Base-by-base conservation (phyloP, 2,888 invertebrate genomes). In the Lasioglossum malachurum region DNA sequence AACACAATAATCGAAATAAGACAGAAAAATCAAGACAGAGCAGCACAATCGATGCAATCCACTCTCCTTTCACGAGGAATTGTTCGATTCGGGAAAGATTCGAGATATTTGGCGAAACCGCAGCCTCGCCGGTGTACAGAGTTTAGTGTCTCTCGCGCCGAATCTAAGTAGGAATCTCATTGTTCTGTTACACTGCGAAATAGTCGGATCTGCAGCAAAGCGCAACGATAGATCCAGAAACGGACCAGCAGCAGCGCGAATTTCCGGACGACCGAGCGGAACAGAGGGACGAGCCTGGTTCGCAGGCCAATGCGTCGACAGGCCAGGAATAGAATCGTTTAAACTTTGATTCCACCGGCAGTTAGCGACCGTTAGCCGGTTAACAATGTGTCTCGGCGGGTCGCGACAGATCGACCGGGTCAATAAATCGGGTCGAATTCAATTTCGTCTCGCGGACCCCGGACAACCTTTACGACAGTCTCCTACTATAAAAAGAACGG, bases 391-490 rank as follows among this genome's bases (percentile, higher is more conserved):
- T 7, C 90, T 83, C 87, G 89, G 83, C 67, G 82, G 89, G 84
- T 90, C 89, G 82, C 71, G 83, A 64, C 84, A 64, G 87, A 82
- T 82, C 82, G 60, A 41, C 23, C 57, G 79, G 84, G 87, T 91
- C 86, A 91, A 91, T 64, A 84, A 88, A 86, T 88, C 86, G 83
- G 91, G 87, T 86, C 88, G 80, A 88, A 91, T 91, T 86, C 67
- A 91, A 90, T 88, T 89, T 88, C 84, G 77, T 69, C 78, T 27
- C 49, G 57, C 72, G 74, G 44, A 41, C 44, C 31, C 23, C 12
- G 19, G 14, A 12, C 27, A 44, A 44, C 44, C 44, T 44, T 44
- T 44, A 14, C 14, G 14, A 14, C 14, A 14, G 44, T 44, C 44
- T 44, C 14, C 14, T 44, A 44, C 16, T 16, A 16, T 16, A 4